Percentiles rank a stretch among this genome's conserved stretches.
Conservation (phyloP, 1,140 invertebrate species). For the Nasonia longicornis region DNA sequence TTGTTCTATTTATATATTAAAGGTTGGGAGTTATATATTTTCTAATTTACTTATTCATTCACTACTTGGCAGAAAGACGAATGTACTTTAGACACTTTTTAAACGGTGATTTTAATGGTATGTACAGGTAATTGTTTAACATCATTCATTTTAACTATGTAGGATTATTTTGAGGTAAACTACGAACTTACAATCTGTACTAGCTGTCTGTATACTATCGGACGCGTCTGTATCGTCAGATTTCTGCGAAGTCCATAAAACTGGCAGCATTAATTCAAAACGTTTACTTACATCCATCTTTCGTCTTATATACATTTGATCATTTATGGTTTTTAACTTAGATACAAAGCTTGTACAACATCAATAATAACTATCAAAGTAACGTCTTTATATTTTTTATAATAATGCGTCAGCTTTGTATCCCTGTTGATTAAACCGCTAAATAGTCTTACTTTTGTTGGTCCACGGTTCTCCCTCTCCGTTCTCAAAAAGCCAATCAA, state of each 20-base stretch:
- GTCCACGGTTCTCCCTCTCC: constrained; percentile 62
- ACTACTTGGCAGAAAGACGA: constrained; percentile 2
- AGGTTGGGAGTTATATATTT: background rate
- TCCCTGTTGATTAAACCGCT: too few relatives aligned
- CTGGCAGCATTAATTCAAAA: constrained; percentile 63
- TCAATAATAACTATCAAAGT: too few relatives aligned
- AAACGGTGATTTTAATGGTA: background rate
- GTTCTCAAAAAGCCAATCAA: constrained; percentile 71
- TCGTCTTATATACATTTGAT: background rate
- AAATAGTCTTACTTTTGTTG: constrained; percentile 65
- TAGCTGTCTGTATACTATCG: constrained; percentile 66
- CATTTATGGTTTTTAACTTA: background rate
- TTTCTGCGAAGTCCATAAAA: constrained; percentile 67
- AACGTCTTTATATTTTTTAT: too few relatives aligned
- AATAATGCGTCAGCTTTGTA: background rate
- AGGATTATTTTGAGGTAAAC: constrained; percentile 36
- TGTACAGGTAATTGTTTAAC: constrained; percentile 6
- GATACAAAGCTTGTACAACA: too few relatives aligned
- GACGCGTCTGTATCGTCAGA: constrained; percentile 69
- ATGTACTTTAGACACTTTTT: background rate
- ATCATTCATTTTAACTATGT: constrained; percentile 4
- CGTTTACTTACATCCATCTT: constrained; percentile 25
- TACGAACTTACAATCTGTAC: constrained; percentile 66
- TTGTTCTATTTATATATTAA: background rate
- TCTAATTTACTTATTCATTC: background rate